Conservation (phyloP, 2,888 invertebrate genomes). For the Chaetogeoica ovagalla region DNA sequence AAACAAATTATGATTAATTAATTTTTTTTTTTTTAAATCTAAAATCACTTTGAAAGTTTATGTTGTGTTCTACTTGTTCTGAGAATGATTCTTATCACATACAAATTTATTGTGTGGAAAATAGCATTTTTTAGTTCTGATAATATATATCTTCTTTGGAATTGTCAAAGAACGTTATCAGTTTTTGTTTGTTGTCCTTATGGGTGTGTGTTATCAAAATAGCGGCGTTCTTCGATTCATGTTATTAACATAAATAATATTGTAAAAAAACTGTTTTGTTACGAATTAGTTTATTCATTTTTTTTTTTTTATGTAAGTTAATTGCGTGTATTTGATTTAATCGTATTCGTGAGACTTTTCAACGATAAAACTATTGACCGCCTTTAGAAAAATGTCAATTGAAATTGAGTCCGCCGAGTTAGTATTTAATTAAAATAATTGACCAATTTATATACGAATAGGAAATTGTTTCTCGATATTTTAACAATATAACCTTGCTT, state of each 20-base stretch:
- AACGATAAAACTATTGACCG: neutral
- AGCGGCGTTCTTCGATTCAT: neutral
- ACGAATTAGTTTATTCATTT: too few relatives aligned
- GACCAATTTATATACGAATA: neutral
- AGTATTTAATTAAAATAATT: constrained; percentile 53
- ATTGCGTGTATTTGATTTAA: too few relatives aligned
- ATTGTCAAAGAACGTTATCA: neutral
- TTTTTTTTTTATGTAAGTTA: too few relatives aligned
- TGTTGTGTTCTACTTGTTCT: neutral
- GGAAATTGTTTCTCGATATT: constrained; percentile 3
- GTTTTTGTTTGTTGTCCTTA: neutral
- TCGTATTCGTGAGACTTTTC: neutral
- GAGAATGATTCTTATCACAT: constrained; percentile 8
- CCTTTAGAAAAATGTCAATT: constrained; percentile 61
- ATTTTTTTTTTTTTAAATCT: too few relatives aligned
- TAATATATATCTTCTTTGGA: neutral
- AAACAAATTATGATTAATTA: neutral
- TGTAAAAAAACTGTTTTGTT: too few relatives aligned
- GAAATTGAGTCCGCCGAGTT: constrained; percentile 64
- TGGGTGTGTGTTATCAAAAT: neutral
- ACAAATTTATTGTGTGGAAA: neutral
- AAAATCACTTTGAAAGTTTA: neutral
- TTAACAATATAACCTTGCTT: constrained; percentile 58
- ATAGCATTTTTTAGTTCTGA: neutral
- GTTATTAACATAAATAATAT: neutral